phyloP scores from a whole-genome alignment of 1,140 invertebrate genomes.

The Holcopasites calliopsidis region DNA sequence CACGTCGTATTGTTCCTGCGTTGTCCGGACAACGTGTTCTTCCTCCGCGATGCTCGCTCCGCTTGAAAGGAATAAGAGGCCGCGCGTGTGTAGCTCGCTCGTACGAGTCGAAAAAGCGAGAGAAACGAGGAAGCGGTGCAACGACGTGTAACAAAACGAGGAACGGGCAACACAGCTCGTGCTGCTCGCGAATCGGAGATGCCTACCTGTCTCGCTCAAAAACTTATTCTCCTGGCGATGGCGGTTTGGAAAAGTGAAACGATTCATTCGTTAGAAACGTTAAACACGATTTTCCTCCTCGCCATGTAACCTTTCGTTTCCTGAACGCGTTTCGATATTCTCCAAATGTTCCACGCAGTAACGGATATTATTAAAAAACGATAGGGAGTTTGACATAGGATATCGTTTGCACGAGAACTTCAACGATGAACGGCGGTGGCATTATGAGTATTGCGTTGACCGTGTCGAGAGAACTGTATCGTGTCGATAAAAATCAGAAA shows the following conservation, averaged over 20 bases:
- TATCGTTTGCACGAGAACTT: not conserved
- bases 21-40: constrained; percentile 20
- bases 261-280: no score
- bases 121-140: constrained; percentile 59
- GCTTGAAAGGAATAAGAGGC: constrained; percentile 19
- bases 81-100: constrained; percentile 23
- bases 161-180: no score
- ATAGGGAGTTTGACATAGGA: not conserved
- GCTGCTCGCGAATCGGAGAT: not conserved
- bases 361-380: not conserved
- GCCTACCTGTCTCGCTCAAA: no score
- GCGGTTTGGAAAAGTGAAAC: no score
- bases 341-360: not conserved
- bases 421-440: not conserved
- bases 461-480: not conserved
- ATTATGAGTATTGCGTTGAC: not conserved
- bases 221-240: no score
- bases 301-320: no score
- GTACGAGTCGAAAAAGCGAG: constrained; percentile 48
- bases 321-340: no score
- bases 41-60: not conserved
- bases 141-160: constrained; percentile 55
- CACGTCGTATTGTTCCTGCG: constrained; percentile 45
- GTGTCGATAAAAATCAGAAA: constrained; percentile 7
- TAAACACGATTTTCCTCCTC: no score